These are phyloP conservation scores for Montipora capitata DNA, from an alignment of 92 coral and sea anemone genomes.

Conservation along the genomic window DNA sequence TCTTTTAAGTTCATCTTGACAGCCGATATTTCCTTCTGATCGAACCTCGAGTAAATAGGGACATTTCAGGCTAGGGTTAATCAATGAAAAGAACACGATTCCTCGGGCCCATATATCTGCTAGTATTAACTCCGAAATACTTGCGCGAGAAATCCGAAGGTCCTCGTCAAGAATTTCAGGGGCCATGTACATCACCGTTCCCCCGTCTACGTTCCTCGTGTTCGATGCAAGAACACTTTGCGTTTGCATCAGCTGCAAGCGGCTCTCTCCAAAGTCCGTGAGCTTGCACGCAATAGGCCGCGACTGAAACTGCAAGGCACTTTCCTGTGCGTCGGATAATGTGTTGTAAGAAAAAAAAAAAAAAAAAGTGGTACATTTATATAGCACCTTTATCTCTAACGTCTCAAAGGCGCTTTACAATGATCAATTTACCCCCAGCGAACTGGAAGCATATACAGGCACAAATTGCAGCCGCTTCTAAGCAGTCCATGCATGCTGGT, in stretches of 20 bases:
- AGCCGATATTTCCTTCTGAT: slow-evolving; percentile 16
- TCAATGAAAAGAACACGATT: slow-evolving; percentile 16
- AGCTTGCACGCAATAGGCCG: slow-evolving; percentile 60
- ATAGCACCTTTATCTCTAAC: no score
- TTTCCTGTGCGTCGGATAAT: slow-evolving; percentile 7
- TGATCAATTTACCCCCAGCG: no score
- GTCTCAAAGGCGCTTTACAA: no score
- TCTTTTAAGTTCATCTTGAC: slow-evolving; percentile 15
- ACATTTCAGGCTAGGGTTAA: slow-evolving; percentile 34
- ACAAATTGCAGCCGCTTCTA: no score
- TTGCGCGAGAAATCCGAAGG: slow-evolving; percentile 5
- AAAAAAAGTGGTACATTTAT: no score
- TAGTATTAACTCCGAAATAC: slow-evolving; percentile 11
- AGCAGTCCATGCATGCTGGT: no score
- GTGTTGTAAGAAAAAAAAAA: no score
- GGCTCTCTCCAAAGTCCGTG: slow-evolving; percentile 72
- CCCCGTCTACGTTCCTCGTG: slow-evolving; percentile 42
- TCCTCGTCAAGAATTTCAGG: slow-evolving; percentile 55
- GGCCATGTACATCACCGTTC: slow-evolving; percentile 56
- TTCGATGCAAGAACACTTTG: slow-evolving; percentile 49
- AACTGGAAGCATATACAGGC: no score
- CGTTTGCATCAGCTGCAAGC: slow-evolving; percentile 57
- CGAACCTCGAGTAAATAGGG: slow-evolving; percentile 33
- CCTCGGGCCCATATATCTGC: slow-evolving; percentile 40
- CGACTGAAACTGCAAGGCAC: slow-evolving; percentile 4